Evolutionary conservation across 2,113 vertebrate species (phyloP).

Genomic region (Tor tambroides): DNA sequence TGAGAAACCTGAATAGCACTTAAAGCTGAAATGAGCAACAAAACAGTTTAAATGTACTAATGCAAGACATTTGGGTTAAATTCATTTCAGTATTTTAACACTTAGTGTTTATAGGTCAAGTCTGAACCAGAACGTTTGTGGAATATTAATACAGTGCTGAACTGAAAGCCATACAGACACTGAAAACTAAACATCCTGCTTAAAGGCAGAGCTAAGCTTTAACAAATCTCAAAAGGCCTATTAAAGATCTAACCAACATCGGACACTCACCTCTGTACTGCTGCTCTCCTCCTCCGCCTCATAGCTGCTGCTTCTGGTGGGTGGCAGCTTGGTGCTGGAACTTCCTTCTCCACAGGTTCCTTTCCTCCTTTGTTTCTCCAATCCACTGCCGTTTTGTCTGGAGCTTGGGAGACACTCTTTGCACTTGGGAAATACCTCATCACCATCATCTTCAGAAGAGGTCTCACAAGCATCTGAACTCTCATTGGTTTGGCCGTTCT

Average conservation of each 20-base stretch:
- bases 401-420: slow-evolving; percentile 15
- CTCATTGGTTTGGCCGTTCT: slow-evolving; percentile 57
- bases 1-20: neutral
- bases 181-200: neutral
- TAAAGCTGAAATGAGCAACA: neutral
- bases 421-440: neutral
- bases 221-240: neutral
- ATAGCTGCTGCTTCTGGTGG: slow-evolving; percentile 55
- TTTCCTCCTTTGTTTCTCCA: slow-evolving; percentile 63
- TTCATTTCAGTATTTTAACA: neutral
- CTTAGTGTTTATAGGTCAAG: neutral
- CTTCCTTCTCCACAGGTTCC: slow-evolving; percentile 44
- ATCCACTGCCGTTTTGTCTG: slow-evolving; percentile 57
- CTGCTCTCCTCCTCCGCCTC: slow-evolving; percentile 67
- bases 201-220: no score
- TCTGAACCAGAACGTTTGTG: neutral
- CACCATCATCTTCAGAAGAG: slow-evolving; percentile 59
- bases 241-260: neutral
- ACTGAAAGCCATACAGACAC: neutral
- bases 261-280: slow-evolving; percentile 72
- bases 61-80: no score
- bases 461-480: slow-evolving; percentile 69
- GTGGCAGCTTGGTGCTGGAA: neutral
- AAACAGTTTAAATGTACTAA: neutral
- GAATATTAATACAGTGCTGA: neutral